phyloP scores from a whole-genome alignment of 2,888 invertebrate species.

The Andrena fulva region DNA sequence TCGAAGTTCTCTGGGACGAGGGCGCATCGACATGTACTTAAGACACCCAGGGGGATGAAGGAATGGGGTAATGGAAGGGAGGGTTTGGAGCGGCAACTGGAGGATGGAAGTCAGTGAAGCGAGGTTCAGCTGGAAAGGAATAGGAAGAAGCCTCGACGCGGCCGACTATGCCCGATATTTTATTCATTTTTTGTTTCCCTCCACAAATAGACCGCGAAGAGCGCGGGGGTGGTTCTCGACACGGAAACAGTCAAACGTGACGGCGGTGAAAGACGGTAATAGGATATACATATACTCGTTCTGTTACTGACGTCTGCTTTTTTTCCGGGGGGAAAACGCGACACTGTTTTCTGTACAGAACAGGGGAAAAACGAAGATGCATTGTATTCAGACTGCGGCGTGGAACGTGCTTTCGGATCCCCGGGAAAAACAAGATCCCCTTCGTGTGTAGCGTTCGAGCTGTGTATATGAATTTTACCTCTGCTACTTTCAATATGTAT shows the following conservation, averaged over 20 bases:
- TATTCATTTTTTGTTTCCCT: constrained; percentile 53
- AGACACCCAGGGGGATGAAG: constrained; percentile 32
- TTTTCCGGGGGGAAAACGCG: background rate
- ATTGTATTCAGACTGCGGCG: background rate
- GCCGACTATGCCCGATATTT: constrained; percentile 55
- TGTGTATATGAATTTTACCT: too few species aligned
- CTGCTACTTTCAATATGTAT: background rate
- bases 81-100: background rate
- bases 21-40: constrained; percentile 53
- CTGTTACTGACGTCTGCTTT: background rate
- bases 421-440: too few species aligned
- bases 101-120: constrained; percentile 22
- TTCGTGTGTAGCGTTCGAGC: too few species aligned
- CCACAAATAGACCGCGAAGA: constrained; percentile 38
- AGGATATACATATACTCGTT: background rate
- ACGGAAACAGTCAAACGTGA: constrained; percentile 36
- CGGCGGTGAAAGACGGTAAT: background rate
- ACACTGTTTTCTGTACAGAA: constrained; percentile 1
- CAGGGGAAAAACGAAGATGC: constrained; percentile 6
- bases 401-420: background rate
- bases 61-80: constrained; percentile 54
- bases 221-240: constrained; percentile 8
- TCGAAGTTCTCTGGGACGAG: constrained; percentile 23
- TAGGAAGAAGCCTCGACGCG: constrained; percentile 40
- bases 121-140: constrained; percentile 12